Percentiles rank a stretch among this genome's conserved stretches.
phyloP scores from a whole-genome alignment of 2,888 invertebrate species.

The Cosmopolites sordidus region DNA sequence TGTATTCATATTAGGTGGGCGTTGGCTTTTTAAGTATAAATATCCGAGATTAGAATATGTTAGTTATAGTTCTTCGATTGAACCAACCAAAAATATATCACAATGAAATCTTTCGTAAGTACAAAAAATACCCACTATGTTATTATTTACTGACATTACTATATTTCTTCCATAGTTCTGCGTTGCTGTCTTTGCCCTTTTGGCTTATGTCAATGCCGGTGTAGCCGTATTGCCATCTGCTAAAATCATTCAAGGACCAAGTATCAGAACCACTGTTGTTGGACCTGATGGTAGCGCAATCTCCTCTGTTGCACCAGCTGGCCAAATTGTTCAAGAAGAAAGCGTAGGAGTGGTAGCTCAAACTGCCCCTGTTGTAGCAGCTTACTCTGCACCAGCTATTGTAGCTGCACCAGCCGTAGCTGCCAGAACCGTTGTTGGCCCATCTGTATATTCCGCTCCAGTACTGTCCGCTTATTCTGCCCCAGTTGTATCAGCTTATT shows the following conservation, averaged over 20 bases:
- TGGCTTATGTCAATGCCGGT: conserved; percentile 27
- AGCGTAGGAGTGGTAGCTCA: conserved; percentile 27
- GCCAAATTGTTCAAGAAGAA: conserved; percentile 32
- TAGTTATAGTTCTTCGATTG: background rate
- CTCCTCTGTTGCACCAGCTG: conserved; percentile 35
- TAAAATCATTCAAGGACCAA: conserved; percentile 36
- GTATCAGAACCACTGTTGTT: conserved; percentile 34
- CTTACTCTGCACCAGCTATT: conserved; percentile 6
- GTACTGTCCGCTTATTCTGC: conserved; percentile 20
- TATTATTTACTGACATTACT: too few species aligned
- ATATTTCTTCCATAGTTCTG: conserved; percentile 8
- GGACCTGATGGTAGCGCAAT: conserved; percentile 38
- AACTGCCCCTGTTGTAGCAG: conserved; percentile 23
- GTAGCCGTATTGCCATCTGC: conserved; percentile 26
- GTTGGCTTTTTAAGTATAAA: background rate
- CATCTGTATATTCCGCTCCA: conserved; percentile 18
- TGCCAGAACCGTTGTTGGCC: conserved; percentile 4
- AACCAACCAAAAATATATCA: background rate
- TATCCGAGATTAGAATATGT: background rate
- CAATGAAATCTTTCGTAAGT: background rate
- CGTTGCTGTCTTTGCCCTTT: conserved; percentile 36
- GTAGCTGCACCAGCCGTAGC: conserved; percentile 14
- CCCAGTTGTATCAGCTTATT: conserved; percentile 22
- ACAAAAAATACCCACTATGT: background rate
- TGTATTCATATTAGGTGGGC: background rate